A percentile compares a stretch with the other conserved stretches of the same genome.
These are phyloP conservation scores for Drosophila fuyamai DNA, from an alignment of 1,140 invertebrate species.

Conservation along the genomic window DNA sequence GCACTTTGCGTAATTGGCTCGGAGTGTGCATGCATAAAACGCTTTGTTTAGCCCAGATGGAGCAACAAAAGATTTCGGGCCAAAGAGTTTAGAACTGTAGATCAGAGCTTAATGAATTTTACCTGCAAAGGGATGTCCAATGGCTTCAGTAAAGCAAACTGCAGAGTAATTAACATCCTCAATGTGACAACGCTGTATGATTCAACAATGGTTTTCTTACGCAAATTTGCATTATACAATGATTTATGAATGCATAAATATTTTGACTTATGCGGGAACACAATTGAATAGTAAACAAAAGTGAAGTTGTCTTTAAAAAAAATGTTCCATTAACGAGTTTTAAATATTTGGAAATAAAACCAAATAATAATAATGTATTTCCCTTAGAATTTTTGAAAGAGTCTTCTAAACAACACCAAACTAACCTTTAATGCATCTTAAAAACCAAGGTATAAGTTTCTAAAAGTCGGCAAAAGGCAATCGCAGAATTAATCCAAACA, in stretches of 20 bases:
- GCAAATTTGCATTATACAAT: background rate
- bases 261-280: no score
- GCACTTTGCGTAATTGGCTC: constrained; percentile 77
- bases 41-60: constrained; percentile 52
- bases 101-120: constrained; percentile 10
- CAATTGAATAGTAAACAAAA: no score
- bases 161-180: constrained; percentile 1
- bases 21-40: constrained; percentile 68
- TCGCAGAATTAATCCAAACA: background rate
- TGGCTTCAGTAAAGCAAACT: background rate
- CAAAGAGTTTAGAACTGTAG: constrained; percentile 7
- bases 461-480: background rate
- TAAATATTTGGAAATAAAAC: no score
- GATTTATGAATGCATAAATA: background rate
- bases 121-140: background rate
- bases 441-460: background rate
- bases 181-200: background rate
- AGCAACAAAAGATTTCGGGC: constrained; percentile 25
- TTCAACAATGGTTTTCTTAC: background rate
- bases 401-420: no score
- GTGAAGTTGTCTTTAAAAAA: no score
- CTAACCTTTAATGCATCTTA: no score
- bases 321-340: no score
- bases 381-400: no score
- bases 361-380: no score